Conservation (phyloP, 2,888 invertebrate genomes). For the Nowickia ferox region DNA sequence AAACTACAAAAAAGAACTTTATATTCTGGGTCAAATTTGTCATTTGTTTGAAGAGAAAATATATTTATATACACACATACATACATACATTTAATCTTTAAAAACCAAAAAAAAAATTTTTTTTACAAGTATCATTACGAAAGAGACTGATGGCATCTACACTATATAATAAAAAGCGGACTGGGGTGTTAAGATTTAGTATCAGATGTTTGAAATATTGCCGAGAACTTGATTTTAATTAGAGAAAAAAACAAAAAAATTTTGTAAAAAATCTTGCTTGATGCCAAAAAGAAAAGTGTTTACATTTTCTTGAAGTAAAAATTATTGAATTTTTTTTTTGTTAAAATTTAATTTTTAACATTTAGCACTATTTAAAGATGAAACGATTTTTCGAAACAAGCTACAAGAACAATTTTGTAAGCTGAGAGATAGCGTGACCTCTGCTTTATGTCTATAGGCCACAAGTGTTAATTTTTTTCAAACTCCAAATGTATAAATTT, state of each 20-base stretch:
- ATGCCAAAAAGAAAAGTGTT: constrained; percentile 11
- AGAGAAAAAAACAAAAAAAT: background rate
- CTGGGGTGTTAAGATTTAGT: background rate
- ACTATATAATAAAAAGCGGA: background rate
- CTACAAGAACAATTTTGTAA: background rate
- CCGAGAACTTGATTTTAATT: constrained; percentile 71
- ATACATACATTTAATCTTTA: constrained; percentile 16
- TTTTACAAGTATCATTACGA: background rate
- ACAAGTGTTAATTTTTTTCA: background rate
- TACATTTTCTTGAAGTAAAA: background rate
- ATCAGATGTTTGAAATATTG: constrained; percentile 49
- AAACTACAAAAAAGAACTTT: constrained; percentile 10
- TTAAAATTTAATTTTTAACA: background rate
- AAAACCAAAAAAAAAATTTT: background rate
- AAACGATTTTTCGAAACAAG: background rate
- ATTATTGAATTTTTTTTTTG: background rate
- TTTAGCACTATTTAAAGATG: background rate
- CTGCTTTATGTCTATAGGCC: background rate
- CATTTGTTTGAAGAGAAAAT: constrained; percentile 58
- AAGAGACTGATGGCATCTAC: constrained; percentile 17
- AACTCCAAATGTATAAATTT: background rate
- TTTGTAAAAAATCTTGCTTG: background rate
- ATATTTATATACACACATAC: background rate
- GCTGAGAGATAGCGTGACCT: background rate
- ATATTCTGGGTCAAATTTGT: constrained; percentile 72